A percentile compares a stretch with the other conserved stretches of the same genome.
phyloP scores from a whole-genome alignment of 2,888 invertebrate genomes.

The Notodonta dromedarius region DNA sequence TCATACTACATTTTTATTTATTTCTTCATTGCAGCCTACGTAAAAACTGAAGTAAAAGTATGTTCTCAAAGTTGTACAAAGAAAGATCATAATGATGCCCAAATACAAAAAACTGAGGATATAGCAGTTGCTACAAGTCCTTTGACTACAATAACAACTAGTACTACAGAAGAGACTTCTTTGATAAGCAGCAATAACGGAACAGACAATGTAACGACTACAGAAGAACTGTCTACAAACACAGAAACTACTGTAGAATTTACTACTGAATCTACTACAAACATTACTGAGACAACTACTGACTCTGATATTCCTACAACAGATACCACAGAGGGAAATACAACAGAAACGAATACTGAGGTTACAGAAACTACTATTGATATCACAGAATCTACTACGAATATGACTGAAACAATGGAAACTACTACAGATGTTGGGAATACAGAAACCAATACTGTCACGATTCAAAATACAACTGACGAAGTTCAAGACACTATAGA shows the following conservation, averaged over 20 bases:
- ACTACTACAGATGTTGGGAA: conserved; percentile 6
- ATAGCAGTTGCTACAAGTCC: not conserved
- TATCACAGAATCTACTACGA: conserved; percentile 11
- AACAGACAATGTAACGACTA: not conserved
- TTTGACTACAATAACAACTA: no score
- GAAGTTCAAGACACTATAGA: not conserved
- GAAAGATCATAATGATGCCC: not conserved
- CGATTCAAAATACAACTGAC: not conserved
- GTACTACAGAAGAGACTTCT: not conserved
- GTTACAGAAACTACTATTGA: conserved; percentile 5
- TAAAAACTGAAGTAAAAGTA: conserved; percentile 14
- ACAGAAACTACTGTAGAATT: not conserved
- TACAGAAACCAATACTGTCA: conserved; percentile 13
- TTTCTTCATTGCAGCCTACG: conserved; percentile 26
- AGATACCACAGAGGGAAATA: not conserved
- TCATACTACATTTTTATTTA: not conserved
- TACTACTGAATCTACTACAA: not conserved
- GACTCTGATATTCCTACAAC: not conserved
- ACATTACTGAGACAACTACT: not conserved
- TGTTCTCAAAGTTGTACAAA: conserved; percentile 27
- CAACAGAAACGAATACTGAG: not conserved
- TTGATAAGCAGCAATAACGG: no score
- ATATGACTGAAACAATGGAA: conserved; percentile 15
- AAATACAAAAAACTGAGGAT: not conserved
- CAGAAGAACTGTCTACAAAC: not conserved